Base-by-base conservation (phyloP, 2,888 invertebrate genomes). In the Troides helena region DNA sequence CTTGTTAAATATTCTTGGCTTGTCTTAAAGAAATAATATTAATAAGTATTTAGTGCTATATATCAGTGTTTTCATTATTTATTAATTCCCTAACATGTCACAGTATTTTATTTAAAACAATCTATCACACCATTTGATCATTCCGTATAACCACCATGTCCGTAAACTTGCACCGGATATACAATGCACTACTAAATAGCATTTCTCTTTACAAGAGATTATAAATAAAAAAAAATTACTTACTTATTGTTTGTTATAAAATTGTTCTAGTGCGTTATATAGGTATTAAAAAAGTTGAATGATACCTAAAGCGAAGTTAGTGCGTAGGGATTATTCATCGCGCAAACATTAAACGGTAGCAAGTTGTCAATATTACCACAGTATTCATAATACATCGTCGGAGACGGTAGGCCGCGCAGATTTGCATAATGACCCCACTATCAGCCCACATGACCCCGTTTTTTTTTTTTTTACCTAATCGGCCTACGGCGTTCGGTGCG, bases 391-490 rank as follows among this genome's bases (percentile, higher is more conserved):
- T 78, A 78, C 76, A 78, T 62, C 36, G 50, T 62, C 62, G 72
- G 75, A 76, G 71, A 79, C 76, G 77, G 73, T 80, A 81, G 83
- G 82, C 83, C 81, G 80, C 78, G 78, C 67, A 80, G 79, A 88
- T 89, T 89, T 87, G 83, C 89, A 90, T 89, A 89, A 88, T 83
- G 83, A 83, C 85, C 82, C 82, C 75, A 80, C 80, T 84, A 83
- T 85, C 82, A 84, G 81, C 82, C 82, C 82, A 81, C 80, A 82
- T 85, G 84, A 82, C 88, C 87, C 81, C 81, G 82, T 82, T 88
- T 86, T 82, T 88, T 88, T 86, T 82, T 88, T 50, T 86, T 71
- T 76, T 75, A 77, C 70, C 74, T 76, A 71, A 72, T 75, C 74
- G 73, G 73, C 73, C 66, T 66, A 70, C 62, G 65, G 58, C 62